Conservation (phyloP, 1,140 invertebrate genomes). For the Tetragonula clypearis region DNA sequence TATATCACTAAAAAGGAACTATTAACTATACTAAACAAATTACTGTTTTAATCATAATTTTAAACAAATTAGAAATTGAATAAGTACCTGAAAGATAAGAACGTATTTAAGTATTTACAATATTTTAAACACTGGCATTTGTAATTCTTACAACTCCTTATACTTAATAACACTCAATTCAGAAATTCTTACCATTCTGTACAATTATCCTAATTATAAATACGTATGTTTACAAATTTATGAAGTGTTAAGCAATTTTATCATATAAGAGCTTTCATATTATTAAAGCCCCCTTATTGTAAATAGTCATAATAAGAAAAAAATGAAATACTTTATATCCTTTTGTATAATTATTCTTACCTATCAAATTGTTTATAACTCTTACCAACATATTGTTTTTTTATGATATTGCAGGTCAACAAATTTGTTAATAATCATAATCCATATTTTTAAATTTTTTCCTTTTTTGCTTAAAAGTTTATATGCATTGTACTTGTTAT, state of each 20-base stretch:
- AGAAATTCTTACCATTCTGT: background rate
- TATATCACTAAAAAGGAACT: background rate
- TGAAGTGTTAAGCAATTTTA: slow-evolving; percentile 9
- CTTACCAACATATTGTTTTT: background rate
- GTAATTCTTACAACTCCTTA: slow-evolving; percentile 15
- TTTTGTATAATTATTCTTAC: slow-evolving; percentile 2
- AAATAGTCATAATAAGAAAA: background rate
- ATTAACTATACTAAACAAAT: slow-evolving; percentile 6
- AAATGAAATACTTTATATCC: background rate
- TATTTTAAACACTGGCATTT: background rate
- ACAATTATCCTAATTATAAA: background rate
- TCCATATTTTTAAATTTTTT: background rate
- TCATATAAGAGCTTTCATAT: background rate
- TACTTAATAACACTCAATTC: background rate
- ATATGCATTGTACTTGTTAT: slow-evolving; percentile 28
- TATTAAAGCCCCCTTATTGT: background rate
- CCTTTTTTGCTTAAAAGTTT: slow-evolving; percentile 9
- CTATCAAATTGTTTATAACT: slow-evolving; percentile 4
- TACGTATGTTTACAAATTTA: slow-evolving; percentile 10
- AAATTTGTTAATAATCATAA: slow-evolving; percentile 2
- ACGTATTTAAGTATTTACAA: background rate
- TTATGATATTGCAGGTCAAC: background rate
- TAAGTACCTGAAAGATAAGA: slow-evolving; percentile 21
- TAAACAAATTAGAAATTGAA: slow-evolving; percentile 16
- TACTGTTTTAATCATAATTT: too few relatives aligned